Evolutionary conservation across 2,113 vertebrate genomes (phyloP), one percentile per base, ranked within the genome.

Genomic region (Monopterus albus): DNA sequence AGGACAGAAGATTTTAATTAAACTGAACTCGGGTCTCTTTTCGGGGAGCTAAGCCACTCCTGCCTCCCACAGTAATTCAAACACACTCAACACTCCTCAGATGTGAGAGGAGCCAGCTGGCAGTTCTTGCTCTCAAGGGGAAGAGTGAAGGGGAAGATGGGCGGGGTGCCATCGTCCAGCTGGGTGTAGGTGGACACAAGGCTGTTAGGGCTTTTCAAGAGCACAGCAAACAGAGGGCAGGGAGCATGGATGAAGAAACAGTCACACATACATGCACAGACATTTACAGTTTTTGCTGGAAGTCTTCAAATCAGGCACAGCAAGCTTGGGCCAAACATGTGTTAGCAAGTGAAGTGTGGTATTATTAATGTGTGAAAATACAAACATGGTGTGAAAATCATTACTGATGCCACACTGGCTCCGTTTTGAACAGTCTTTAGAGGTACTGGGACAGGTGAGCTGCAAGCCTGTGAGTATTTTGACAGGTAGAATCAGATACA

Each of bases 71-170:
- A 6, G 29, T 31, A 7, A 31, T 31, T 31, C 29, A 31, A 31
- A 31, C 29, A 7, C 29, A 64, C 39, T 23, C 26, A 56, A 58
- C n/a, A 56, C 66, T 80, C 39, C 55, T 62, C 23, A 4, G 72
- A 62, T 47, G 51, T 46, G 68, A 79, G 43, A 50, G 65, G 35
- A 53, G 53, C 38, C 78, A 78, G 79, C 63, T 66, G 77, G 73
- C 15, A 20, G 42, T 23, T 53, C 39, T 49, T 65, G 10, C 26
- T 11, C 38, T 45, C 23, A 1, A 7, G 47, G 28, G 6, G 49
- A 25, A 18, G 33, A 21, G 55, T 18, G 47, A 45, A 56, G 31
- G 49, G 51, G 57, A 29, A 0, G 31, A 36, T 28, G 58, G 70
- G 70, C 59, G 38, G 40, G 40, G 17, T 2, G 65, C 69, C 71